These are phyloP conservation scores for Cynoglossus semilaevis DNA, from an alignment of 2,113 vertebrate genomes.

Conservation along the genomic window DNA sequence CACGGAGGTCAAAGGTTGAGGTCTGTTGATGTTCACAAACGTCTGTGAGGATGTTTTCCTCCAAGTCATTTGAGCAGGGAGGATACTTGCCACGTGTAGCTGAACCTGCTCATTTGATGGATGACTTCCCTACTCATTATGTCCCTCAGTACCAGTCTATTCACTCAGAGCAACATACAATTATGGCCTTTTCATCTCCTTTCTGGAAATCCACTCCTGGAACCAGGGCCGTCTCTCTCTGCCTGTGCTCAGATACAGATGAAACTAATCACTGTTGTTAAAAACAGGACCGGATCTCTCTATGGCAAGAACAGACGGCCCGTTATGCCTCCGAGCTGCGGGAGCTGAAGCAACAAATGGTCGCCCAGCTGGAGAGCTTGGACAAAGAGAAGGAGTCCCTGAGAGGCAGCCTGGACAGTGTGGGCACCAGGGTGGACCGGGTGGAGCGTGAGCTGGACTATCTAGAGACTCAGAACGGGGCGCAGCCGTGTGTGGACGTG, in stretches of 20 bases:
- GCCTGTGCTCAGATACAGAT: neutral
- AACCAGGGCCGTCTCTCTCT: neutral
- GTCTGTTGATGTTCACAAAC: neutral
- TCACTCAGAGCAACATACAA: slow-evolving; percentile 29
- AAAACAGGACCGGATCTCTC: slow-evolving; percentile 87
- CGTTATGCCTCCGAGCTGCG: slow-evolving; percentile 90
- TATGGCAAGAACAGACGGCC: slow-evolving; percentile 93
- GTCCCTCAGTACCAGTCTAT: slow-evolving; percentile 2
- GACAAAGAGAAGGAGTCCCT: slow-evolving; percentile 90
- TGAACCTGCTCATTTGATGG: slow-evolving; percentile 41
- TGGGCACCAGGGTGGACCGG: slow-evolving; percentile 85
- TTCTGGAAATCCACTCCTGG: neutral
- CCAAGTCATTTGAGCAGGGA: slow-evolving; percentile 21
- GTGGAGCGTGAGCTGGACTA: slow-evolving; percentile 95
- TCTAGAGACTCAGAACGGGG: slow-evolving; percentile 90
- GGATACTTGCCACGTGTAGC: slow-evolving; percentile 39
- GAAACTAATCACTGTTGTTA: neutral
- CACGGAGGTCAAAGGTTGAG: no score
- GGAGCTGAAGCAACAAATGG: slow-evolving; percentile 94
- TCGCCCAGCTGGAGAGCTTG: slow-evolving; percentile 85
- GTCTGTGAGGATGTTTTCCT: slow-evolving; percentile 17
- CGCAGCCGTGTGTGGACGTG: slow-evolving; percentile 87
- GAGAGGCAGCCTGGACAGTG: slow-evolving; percentile 79
- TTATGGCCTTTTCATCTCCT: slow-evolving; percentile 19
- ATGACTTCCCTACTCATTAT: slow-evolving; percentile 45